These are phyloP conservation scores for Cricetomys ansorgei DNA, from an alignment of 2,113 vertebrate species.

Conservation along the genomic window DNA sequence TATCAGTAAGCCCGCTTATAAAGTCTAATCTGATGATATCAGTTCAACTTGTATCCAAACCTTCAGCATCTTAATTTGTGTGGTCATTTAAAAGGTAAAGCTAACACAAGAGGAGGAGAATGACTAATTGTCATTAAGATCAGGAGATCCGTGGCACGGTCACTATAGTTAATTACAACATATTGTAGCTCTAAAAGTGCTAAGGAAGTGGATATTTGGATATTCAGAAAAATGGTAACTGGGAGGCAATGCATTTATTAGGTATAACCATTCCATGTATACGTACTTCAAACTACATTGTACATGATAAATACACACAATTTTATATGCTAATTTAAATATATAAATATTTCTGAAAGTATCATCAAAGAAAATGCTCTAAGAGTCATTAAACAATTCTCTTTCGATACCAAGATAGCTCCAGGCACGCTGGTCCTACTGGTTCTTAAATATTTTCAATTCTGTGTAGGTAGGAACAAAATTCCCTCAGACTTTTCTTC, in stretches of 20 bases:
- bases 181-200: not conserved
- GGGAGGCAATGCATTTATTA: not conserved
- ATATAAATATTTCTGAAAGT: not conserved
- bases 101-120: not conserved
- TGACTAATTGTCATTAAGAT: not conserved
- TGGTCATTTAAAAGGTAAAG: not conserved
- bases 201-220: not conserved
- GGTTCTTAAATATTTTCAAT: constrained; percentile 40
- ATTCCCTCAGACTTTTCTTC: constrained; percentile 36
- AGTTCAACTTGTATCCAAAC: not conserved
- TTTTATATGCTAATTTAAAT: not conserved
- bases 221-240: not conserved
- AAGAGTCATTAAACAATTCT: constrained; percentile 10
- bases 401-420: not conserved
- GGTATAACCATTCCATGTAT: too few species aligned
- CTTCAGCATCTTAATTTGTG: not conserved
- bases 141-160: not conserved
- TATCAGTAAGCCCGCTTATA: not conserved
- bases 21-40: not conserved
- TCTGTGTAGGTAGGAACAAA: constrained; percentile 4
- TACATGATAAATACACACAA: too few species aligned
- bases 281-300: not conserved
- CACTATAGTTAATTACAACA: not conserved
- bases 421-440: not conserved
- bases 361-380: not conserved